These are phyloP conservation scores for Nyleta sp. DNA, from an alignment of 2,888 invertebrate genomes.

Conservation along the genomic window DNA sequence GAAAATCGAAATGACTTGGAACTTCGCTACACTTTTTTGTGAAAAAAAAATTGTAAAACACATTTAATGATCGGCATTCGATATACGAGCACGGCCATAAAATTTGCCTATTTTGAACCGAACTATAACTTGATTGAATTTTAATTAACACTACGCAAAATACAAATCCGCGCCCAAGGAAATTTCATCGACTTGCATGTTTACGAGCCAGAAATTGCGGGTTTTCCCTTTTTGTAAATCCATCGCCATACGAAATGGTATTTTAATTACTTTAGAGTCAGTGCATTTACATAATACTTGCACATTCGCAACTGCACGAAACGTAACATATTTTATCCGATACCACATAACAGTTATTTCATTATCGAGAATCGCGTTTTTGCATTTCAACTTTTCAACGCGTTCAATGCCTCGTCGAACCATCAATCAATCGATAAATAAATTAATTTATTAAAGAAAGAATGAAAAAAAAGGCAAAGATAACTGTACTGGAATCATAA, in stretches of 20 bases:
- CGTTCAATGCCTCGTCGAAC: not conserved
- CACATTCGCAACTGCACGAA: conserved; percentile 1
- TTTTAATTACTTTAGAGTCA: conserved; percentile 7
- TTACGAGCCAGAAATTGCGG: conserved; percentile 7
- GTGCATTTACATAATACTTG: conserved; percentile 16
- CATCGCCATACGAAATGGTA: conserved; percentile 2
- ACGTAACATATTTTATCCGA: not conserved
- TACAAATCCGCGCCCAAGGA: not conserved
- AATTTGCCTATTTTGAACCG: not conserved
- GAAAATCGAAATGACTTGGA: no score
- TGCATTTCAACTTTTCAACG: not conserved
- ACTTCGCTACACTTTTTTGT: no score
- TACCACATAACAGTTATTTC: not conserved
- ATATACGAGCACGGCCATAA: not conserved
- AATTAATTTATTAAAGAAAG: conserved; percentile 12
- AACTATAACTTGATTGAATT: conserved; percentile 3
- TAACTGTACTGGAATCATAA: conserved; percentile 1
- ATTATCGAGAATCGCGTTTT: not conserved
- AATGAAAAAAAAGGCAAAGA: not conserved
- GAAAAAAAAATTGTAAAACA: no score
- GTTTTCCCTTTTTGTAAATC: conserved; percentile 22
- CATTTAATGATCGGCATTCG: not conserved
- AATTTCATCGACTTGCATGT: conserved; percentile 10
- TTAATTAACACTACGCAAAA: not conserved
- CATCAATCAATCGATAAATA: conserved; percentile 19